Evolutionary conservation across 2,888 invertebrate species (phyloP).

Genomic region (Eudemis profundana): DNA sequence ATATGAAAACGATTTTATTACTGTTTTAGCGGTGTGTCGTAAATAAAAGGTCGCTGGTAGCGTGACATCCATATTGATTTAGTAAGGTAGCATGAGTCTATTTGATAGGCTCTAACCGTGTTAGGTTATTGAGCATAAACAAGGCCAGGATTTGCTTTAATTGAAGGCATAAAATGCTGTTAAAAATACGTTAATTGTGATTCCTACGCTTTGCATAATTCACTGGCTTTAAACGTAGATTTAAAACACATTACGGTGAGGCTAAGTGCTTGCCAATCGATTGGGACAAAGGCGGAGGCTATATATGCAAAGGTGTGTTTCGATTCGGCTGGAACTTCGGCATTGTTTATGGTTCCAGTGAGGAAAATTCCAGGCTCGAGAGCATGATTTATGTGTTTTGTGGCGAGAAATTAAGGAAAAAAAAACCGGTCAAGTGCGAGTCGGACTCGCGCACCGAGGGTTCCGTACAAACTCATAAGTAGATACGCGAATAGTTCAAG

Average conservation of each 20-base stretch:
- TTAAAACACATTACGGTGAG: conserved; percentile 35
- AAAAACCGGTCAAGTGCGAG: no score
- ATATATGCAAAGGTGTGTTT: conserved; percentile 12
- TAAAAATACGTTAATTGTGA: conserved; percentile 28
- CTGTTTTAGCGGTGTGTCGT: conserved; percentile 23
- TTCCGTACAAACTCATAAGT: no score
- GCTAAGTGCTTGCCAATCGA: conserved; percentile 32
- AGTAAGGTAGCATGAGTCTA: neutral
- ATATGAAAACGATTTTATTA: conserved; percentile 22
- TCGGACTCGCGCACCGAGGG: no score
- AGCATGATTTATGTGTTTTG: conserved; percentile 14
- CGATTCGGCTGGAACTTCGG: conserved; percentile 1
- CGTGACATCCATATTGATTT: conserved; percentile 17
- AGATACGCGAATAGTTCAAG: no score
- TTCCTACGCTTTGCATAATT: conserved; percentile 33
- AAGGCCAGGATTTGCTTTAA: neutral
- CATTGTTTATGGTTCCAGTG: conserved; percentile 17
- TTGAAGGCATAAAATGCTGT: conserved; percentile 9
- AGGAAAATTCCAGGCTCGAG: conserved; percentile 9
- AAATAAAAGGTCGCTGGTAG: conserved; percentile 21
- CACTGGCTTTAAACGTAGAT: conserved; percentile 32
- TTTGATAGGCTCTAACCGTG: neutral
- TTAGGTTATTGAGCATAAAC: neutral
- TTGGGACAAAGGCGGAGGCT: conserved; percentile 14
- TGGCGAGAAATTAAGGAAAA: conserved; percentile 1